phyloP scores from a whole-genome alignment of 2,797 vertebrate genomes.

The Chaetophractus vellerosus region DNA sequence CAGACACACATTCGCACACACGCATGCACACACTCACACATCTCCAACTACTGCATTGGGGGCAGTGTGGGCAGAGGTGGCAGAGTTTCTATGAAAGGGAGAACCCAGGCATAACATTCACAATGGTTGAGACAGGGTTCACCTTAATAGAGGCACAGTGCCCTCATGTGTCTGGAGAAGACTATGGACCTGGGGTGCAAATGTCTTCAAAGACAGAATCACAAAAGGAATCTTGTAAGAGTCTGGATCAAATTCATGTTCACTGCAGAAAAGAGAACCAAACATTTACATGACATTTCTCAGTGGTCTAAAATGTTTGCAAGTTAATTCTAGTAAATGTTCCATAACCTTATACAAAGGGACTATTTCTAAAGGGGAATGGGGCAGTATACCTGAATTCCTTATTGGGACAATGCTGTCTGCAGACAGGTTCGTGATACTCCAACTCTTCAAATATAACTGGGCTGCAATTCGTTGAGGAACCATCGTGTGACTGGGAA shows the following conservation, averaged over 20 bases:
- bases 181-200: slow-evolving; percentile 96
- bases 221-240: slow-evolving; percentile 97
- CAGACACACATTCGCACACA: too few species aligned
- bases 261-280: slow-evolving; percentile 89
- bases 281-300: not conserved
- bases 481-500: slow-evolving; percentile 95
- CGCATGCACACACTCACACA: too few species aligned
- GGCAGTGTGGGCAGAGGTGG: not conserved
- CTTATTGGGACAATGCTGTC: slow-evolving; percentile 93
- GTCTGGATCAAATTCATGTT: slow-evolving; percentile 98
- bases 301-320: not conserved
- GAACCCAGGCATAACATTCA: not conserved
- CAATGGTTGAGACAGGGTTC: not conserved
- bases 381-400: slow-evolving; percentile 92
- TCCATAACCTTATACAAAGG: not conserved
- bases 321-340: not conserved
- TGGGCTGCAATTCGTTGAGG: slow-evolving; percentile 95
- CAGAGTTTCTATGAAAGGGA: not conserved
- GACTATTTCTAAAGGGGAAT: not conserved
- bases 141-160: slow-evolving; percentile 97
- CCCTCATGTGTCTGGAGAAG: slow-evolving; percentile 97
- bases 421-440: slow-evolving; percentile 97
- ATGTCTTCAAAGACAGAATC: slow-evolving; percentile 94
- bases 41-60: too few species aligned
- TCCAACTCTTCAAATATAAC: slow-evolving; percentile 98